Percentiles rank a stretch among this genome's conserved stretches.
Evolutionary conservation across 1,140 invertebrate species (phyloP).

Genomic region (Acromyrmex charruanus): DNA sequence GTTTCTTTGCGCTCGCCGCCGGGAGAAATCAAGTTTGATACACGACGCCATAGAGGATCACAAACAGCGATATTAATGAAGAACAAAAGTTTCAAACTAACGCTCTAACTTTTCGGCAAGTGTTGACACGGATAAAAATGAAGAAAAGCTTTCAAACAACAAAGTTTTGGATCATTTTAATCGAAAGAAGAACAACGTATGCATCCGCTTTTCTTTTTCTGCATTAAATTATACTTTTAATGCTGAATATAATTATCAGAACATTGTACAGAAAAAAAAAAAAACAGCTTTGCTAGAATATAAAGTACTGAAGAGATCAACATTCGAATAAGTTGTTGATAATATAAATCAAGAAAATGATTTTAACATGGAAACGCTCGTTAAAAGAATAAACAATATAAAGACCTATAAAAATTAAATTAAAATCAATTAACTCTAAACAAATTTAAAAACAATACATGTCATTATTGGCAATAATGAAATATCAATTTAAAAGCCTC

Average conservation of each 20-base stretch:
- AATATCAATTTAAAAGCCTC: neutral
- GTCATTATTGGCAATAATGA: neutral
- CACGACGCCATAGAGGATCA: neutral
- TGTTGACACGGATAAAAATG: neutral
- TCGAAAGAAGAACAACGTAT: neutral
- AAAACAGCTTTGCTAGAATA: too few relatives aligned
- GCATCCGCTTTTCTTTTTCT: neutral
- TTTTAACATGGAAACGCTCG: too few relatives aligned
- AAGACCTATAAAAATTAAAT: neutral
- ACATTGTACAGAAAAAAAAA: too few relatives aligned
- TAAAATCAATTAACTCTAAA: neutral
- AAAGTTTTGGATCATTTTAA: neutral
- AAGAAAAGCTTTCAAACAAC: neutral
- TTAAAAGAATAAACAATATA: too few relatives aligned
- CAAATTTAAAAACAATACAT: neutral
- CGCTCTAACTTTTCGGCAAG: conserved; percentile 12
- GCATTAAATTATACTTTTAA: neutral
- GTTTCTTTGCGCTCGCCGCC: conserved; percentile 31
- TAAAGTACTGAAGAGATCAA: too few relatives aligned
- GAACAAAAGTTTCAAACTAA: conserved; percentile 30
- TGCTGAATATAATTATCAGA: neutral
- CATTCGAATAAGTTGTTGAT: too few relatives aligned
- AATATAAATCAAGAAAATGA: too few relatives aligned
- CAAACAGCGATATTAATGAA: conserved; percentile 49
- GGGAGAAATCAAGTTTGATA: conserved; percentile 43